Evolutionary conservation across 2,797 vertebrate species (phyloP).

Genomic region (Decapterus maruadsi): DNA sequence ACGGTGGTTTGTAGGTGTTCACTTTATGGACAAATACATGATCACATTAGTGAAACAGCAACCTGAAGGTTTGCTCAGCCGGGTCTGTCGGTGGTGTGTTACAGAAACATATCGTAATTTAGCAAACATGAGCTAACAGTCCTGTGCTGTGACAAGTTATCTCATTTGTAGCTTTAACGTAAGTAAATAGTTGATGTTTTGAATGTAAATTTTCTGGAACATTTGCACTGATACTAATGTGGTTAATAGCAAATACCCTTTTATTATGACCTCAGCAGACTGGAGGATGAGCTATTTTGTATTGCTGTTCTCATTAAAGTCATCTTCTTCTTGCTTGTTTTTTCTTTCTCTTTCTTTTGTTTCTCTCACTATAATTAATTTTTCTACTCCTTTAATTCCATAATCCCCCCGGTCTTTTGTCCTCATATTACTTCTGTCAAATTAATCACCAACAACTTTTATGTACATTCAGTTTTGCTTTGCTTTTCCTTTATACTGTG

Average conservation of each 20-base stretch:
- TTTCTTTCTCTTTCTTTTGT: too few species aligned
- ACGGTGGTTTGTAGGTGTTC: not conserved
- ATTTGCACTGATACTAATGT: not conserved
- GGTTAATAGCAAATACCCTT: too few species aligned
- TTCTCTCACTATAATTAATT: too few species aligned
- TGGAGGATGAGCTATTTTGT: not conserved
- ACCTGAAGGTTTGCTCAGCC: not conserved
- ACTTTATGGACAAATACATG: rapidly evolving
- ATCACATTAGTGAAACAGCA: not conserved
- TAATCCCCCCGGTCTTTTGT: too few species aligned
- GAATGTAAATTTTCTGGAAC: not conserved
- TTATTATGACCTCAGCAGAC: not conserved
- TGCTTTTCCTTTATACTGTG: too few species aligned
- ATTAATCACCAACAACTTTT: too few species aligned
- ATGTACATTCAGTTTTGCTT: too few species aligned
- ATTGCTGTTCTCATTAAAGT: not conserved
- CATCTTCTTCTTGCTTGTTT: not conserved
- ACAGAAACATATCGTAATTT: constrained; percentile 18
- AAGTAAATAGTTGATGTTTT: not conserved
- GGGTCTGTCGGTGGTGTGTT: not conserved
- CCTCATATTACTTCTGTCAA: too few species aligned
- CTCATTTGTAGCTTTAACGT: not conserved
- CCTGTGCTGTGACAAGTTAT: constrained; percentile 1
- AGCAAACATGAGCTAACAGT: constrained; percentile 42
- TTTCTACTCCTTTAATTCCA: too few species aligned